Evolutionary conservation across 1,140 invertebrate species (phyloP).

Genomic region (Heliconius melpomene): DNA sequence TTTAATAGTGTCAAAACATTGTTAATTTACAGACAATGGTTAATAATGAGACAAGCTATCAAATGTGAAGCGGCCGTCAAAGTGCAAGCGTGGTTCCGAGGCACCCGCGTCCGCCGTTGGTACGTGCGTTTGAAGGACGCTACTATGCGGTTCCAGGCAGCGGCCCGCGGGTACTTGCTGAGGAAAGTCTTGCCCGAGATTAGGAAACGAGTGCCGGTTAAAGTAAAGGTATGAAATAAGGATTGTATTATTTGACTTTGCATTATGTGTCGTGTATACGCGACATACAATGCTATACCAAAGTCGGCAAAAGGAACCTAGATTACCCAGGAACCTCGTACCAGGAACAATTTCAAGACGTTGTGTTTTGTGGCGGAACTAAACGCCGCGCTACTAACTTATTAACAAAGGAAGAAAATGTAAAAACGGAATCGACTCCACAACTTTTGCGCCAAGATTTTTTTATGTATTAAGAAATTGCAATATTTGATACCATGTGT

Average conservation of each 20-base stretch:
- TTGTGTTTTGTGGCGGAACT: no score
- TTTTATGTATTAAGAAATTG: no score
- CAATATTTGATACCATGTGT: neutral
- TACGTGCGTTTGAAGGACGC: slow-evolving; percentile 83
- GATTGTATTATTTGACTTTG: no score
- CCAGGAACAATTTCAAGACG: no score
- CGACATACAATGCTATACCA: no score
- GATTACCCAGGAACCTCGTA: no score
- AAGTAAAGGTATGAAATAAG: slow-evolving; percentile 31
- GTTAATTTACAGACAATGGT: slow-evolving; percentile 61
- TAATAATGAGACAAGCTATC: slow-evolving; percentile 49
- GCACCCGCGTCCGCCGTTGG: slow-evolving; percentile 85
- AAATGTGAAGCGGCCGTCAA: slow-evolving; percentile 84
- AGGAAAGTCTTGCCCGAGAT: slow-evolving; percentile 56
- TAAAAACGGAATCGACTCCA: no score
- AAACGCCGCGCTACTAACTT: no score
- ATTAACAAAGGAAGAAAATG: no score
- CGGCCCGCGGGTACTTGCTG: slow-evolving; percentile 83
- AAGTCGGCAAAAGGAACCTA: no score
- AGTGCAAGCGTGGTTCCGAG: slow-evolving; percentile 90
- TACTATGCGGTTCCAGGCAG: slow-evolving; percentile 87
- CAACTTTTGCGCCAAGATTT: no score
- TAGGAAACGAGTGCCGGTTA: slow-evolving; percentile 39
- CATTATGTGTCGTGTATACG: no score
- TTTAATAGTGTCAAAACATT: neutral